Conservation (phyloP, 2,888 invertebrate species). For the Papilio demoleus region DNA sequence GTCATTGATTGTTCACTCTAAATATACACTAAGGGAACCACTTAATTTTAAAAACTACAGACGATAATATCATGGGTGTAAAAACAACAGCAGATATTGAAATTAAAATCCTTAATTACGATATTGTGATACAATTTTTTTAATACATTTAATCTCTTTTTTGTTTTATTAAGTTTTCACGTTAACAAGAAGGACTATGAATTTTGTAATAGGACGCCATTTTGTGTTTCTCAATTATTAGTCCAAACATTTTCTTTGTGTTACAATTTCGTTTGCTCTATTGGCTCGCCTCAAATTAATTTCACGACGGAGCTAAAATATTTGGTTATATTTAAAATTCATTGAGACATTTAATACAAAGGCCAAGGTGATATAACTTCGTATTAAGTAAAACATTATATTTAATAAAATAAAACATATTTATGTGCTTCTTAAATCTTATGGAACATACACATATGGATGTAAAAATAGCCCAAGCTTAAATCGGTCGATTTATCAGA, state of each 20-base stretch:
- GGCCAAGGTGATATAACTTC: too few relatives aligned
- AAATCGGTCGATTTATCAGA: too few relatives aligned
- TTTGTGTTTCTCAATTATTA: conserved; percentile 13
- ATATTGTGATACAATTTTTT: background rate
- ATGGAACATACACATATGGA: too few relatives aligned
- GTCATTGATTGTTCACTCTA: background rate
- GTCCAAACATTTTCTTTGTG: conserved; percentile 12
- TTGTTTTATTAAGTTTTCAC: background rate
- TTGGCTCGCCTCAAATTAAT: conserved; percentile 1
- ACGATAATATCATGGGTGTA: background rate
- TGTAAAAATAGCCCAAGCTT: too few relatives aligned
- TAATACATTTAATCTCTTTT: background rate
- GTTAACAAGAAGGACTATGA: background rate
- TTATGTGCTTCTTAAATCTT: too few relatives aligned
- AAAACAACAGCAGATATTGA: background rate
- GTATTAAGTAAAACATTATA: too few relatives aligned
- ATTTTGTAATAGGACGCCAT: background rate
- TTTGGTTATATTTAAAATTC: conserved; percentile 4
- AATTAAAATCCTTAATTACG: background rate
- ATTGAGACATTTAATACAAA: too few relatives aligned
- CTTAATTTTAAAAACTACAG: background rate
- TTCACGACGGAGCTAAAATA: too few relatives aligned
- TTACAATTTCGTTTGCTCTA: background rate
- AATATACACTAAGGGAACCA: background rate
- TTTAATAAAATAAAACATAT: too few relatives aligned